phyloP scores from a whole-genome alignment of 2,113 vertebrate genomes.

The Dipodomys stephensi region DNA sequence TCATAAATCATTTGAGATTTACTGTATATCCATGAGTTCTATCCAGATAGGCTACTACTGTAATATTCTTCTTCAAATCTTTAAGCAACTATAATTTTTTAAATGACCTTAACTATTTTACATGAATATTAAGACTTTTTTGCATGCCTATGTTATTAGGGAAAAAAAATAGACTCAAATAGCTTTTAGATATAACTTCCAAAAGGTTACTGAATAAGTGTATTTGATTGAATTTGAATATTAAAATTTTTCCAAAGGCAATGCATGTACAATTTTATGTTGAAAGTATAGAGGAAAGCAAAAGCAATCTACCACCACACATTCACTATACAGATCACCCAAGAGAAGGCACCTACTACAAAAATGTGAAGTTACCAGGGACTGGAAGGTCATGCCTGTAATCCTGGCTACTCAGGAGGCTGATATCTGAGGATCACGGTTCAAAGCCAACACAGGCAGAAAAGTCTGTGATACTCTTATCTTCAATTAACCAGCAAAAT shows the following conservation, averaged over 20 bases:
- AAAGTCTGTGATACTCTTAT: too few relatives aligned
- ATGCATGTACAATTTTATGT: conserved; percentile 14
- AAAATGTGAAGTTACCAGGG: neutral
- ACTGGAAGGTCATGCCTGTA: too few relatives aligned
- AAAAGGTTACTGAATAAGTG: conserved; percentile 51
- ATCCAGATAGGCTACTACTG: conserved; percentile 56
- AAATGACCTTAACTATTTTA: conserved; percentile 70
- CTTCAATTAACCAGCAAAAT: too few relatives aligned
- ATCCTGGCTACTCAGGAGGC: too few relatives aligned
- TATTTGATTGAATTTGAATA: conserved; percentile 56
- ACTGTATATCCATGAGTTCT: neutral
- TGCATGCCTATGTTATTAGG: conserved; percentile 68
- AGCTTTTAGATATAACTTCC: conserved; percentile 62
- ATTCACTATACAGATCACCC: neutral
- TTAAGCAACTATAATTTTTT: conserved; percentile 61
- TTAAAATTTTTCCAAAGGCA: conserved; percentile 59
- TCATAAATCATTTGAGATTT: conserved; percentile 26
- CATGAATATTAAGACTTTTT: conserved; percentile 76
- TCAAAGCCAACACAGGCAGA: too few relatives aligned
- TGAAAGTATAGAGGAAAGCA: neutral
- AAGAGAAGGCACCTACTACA: neutral
- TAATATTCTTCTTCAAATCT: conserved; percentile 61
- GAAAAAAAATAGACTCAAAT: conserved; percentile 67
- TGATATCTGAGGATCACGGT: too few relatives aligned
- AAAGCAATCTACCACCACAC: neutral